phyloP scores from a whole-genome alignment of 2,113 vertebrate genomes.

The Coryphaenoides rupestris region DNA sequence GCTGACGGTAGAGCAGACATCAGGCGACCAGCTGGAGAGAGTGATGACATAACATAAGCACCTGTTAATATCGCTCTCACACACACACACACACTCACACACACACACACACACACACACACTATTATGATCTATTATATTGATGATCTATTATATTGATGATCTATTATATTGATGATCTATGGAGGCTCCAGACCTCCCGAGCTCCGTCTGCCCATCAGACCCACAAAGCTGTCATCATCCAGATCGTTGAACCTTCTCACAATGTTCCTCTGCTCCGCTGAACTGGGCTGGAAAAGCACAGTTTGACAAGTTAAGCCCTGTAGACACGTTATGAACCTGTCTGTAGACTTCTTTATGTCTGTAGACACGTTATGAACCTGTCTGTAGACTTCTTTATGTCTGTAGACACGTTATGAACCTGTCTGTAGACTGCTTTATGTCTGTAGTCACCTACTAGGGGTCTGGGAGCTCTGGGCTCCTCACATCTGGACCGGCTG shows the following conservation, averaged over 20 bases:
- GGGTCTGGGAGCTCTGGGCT: conserved; percentile 54
- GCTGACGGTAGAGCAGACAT: conserved; percentile 40
- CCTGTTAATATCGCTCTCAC: not conserved
- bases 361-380: no score
- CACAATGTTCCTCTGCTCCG: conserved; percentile 69
- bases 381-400: no score
- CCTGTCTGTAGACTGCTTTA: no score
- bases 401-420: no score
- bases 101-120: not conserved
- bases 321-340: no score
- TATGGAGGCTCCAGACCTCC: conserved; percentile 58
- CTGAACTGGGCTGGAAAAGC: conserved; percentile 55
- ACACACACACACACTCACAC: no score
- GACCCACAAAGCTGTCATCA: conserved; percentile 82
- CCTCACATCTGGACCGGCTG: conserved; percentile 69
- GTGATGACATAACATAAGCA: not conserved
- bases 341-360: no score
- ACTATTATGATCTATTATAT: no score
- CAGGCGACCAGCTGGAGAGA: conserved; percentile 55
- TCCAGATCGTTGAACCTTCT: conserved; percentile 77
- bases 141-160: no score
- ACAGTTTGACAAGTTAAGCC: no score
- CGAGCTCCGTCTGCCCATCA: conserved; percentile 77
- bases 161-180: no score
- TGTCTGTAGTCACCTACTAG: conserved; percentile 58